A percentile compares a stretch with the other conserved stretches of the same genome.
phyloP scores from a whole-genome alignment of 2,888 invertebrate genomes.

The Lasioglossum leucozonium region DNA sequence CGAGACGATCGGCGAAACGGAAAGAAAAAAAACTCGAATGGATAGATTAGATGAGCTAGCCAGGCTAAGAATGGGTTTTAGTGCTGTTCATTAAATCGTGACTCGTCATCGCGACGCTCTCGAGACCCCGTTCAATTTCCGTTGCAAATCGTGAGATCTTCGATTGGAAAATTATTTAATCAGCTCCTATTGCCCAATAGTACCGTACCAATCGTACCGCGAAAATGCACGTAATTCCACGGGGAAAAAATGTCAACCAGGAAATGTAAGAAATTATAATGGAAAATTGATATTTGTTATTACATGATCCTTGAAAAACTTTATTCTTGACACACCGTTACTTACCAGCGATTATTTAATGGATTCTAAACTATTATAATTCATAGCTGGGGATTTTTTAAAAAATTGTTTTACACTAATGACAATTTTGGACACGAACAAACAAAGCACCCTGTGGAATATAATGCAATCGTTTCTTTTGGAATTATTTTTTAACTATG shows the following conservation, averaged over 20 bases:
- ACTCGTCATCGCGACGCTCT: constrained; percentile 29
- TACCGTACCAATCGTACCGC: no score
- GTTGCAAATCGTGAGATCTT: neutral
- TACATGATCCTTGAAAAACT: neutral
- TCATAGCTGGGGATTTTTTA: no score
- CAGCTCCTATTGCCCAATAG: neutral
- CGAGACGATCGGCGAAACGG: constrained; percentile 32
- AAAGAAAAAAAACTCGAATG: constrained; percentile 21
- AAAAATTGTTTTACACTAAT: no score
- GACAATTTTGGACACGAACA: no score
- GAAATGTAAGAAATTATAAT: neutral
- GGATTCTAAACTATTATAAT: no score
- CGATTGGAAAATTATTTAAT: neutral
- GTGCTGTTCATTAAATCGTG: constrained; percentile 62
- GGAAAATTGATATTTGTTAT: neutral
- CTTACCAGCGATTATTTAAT: no score
- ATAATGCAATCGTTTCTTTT: no score
- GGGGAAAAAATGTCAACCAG: no score
- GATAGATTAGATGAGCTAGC: constrained; percentile 55
- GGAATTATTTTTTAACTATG: no score
- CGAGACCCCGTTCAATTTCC: constrained; percentile 45
- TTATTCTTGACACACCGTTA: neutral
- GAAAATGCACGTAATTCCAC: neutral
- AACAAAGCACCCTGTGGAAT: no score
- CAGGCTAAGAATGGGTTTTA: constrained; percentile 55